Base-by-base conservation (phyloP, 2,797 vertebrate species). In the Micromesistius poutassou region DNA sequence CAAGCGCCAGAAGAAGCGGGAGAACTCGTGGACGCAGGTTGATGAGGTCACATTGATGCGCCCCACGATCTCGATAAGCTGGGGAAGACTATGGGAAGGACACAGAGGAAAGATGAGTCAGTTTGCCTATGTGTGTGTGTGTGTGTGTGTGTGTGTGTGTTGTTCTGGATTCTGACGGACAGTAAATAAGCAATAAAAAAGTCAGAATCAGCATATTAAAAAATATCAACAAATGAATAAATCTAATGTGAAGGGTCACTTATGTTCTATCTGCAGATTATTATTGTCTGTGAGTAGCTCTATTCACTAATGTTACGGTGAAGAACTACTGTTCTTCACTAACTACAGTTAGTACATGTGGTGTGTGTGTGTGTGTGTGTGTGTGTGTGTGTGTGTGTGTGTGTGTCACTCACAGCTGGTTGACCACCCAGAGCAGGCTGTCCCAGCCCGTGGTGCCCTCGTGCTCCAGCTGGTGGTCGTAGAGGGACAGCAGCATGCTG, bases 371-470 rank as follows among this genome's bases (percentile, higher is more conserved):
- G 50, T 62, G 19, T n/a, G 50, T n/a, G 50, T n/a, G 50, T 50
- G 50, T 62, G 22, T n/a, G 22, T 62, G 22, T n/a, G 50, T 62
- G 50, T n/a, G 50, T 62, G 19, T n/a, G 50, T 62, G 50, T n/a
- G 50, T 62, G 22, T 50, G 16, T 50, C 30, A 94, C 98, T 97
- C 90, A 99, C 98, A 99, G 91, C 16, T 99, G 98, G 91, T 99
- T 99, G 90, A 99, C 98, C 81, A 99, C 97, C 98, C 98, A 99
- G 9, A 99, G 93, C 79, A 99, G 91, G 81, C 95, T 97, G 38
- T 98, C 97, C 98, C 98, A 99, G 92, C 98, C 96, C 1, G 97
- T 97, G 85, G 98, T 99, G 72, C 98, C 98, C 90, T 99, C 97
- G 0, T 98, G 96, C 66, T 98, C 96, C 0, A 99, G 94, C 88